Evolutionary conservation across 2,797 vertebrate genomes (phyloP), one percentile per base, ranked within the genome.

Genomic region (Garrulus glandarius): DNA sequence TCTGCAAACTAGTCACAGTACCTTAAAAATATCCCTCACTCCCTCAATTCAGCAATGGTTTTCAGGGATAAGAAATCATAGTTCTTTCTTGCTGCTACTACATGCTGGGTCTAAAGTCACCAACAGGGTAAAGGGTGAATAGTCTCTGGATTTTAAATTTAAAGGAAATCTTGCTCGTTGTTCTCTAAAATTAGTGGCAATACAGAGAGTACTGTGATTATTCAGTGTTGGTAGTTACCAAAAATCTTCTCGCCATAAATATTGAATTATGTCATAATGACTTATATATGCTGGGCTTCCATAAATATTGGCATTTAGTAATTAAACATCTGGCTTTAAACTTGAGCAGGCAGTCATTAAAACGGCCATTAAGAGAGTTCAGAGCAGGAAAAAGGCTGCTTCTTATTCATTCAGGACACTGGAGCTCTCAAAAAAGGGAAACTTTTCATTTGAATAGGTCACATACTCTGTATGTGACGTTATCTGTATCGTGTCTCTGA

Each of bases 241-340:
- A 91, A 96, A 96, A 53, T 26, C 46, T 26, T 27, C 46, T 94
- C 9, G 4, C 15, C 13, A 30, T 91, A 89, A 94, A 94, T 82
- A 92, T 20, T 63, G 72, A 86, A n/a, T 86, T 69, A 21, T 74
- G 46, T 36, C 57, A 53, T 79, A 68, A 76, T 57, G 26, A 26
- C 34, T 59, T 50, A 14, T 80, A 39, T 49, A 34, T 72, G 39
- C 41, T 80, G 39, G 19, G 32, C 19, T 93, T 88, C 64, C 79
- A 82, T 72, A 92, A 91, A 83, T 85, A 76, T 64, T 92, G 47
- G 78, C 34, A 89, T 91, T 87, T 76, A 32, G 80, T 87, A 95
- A 92, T 91, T 53, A 87, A 44, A 67, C 11, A 90, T 10, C 41
- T 92, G 69, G 15, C 39, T 81, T 64, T 85, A 75, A 91, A 83